A percentile compares a stretch with the other conserved stretches of the same genome.
These are phyloP conservation scores for Patella ulyssiponensis DNA, from an alignment of 2,888 invertebrate genomes.

Conservation along the genomic window DNA sequence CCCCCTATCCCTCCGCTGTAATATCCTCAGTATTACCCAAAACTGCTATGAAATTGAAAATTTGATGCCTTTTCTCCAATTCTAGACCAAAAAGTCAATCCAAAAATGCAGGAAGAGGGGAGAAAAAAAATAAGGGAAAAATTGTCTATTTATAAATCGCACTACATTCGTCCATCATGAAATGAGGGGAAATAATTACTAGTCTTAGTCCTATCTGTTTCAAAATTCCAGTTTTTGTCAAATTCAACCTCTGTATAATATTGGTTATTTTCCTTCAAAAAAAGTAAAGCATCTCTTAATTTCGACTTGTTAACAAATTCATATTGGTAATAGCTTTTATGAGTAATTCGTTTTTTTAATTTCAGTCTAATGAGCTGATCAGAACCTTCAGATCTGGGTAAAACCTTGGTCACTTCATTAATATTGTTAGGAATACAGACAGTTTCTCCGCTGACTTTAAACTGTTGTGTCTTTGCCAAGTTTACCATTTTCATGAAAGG, in stretches of 20 bases:
- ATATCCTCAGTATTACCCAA: no score
- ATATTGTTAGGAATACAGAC: conserved; percentile 1
- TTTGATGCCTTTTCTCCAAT: no score
- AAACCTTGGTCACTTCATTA: neutral
- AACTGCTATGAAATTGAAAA: no score
- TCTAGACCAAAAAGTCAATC: no score
- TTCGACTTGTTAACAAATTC: neutral
- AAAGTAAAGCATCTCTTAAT: neutral
- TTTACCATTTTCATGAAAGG: conserved; percentile 1
- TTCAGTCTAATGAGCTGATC: neutral
- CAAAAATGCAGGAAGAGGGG: no score
- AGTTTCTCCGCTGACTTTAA: neutral
- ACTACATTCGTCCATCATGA: no score
- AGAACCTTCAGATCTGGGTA: neutral
- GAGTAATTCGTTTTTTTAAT: neutral
- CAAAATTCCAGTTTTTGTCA: neutral
- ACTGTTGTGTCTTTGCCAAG: neutral
- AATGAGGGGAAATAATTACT: no score
- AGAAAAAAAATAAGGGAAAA: no score
- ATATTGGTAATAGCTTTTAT: neutral
- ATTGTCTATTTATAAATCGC: no score
- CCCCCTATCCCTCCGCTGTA: no score
- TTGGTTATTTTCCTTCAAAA: neutral
- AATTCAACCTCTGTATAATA: neutral
- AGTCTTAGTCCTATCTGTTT: no score